Conservation (phyloP, 2,888 invertebrate species). For the Galerucella pusilla region DNA sequence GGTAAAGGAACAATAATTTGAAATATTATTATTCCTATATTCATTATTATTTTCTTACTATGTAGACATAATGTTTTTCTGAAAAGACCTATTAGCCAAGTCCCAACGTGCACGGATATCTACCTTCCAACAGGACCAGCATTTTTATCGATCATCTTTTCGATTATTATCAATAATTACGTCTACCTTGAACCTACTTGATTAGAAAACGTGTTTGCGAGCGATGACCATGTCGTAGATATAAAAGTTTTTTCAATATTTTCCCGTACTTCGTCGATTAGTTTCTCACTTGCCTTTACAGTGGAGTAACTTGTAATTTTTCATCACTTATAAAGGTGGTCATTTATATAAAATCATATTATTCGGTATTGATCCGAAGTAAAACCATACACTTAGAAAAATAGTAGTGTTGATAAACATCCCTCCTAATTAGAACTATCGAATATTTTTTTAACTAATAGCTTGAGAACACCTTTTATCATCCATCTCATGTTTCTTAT, state of each 20-base stretch:
- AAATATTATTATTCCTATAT: too few species aligned
- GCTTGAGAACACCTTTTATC: too few species aligned
- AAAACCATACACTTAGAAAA: too few species aligned
- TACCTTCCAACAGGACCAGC: conserved; percentile 10
- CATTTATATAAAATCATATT: too few species aligned
- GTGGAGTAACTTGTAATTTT: background rate
- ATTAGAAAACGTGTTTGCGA: conserved; percentile 55
- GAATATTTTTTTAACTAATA: too few species aligned
- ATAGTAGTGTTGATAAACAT: too few species aligned
- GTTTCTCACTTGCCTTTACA: conserved; percentile 2
- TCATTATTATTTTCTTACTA: background rate
- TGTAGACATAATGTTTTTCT: background rate
- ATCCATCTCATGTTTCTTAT: too few species aligned
- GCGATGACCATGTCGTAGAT: conserved; percentile 18
- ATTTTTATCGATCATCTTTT: conserved; percentile 57
- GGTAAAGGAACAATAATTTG: too few species aligned
- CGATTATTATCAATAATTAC: conserved; percentile 59
- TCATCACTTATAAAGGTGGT: background rate
- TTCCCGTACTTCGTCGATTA: background rate
- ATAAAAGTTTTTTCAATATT: conserved; percentile 5
- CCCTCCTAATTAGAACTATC: too few species aligned
- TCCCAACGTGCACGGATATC: background rate
- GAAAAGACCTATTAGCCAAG: background rate
- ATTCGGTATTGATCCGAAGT: too few species aligned
- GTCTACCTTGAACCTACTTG: conserved; percentile 55